Evolutionary conservation across 1,140 invertebrate genomes (phyloP), one percentile per base, ranked within the genome.

Genomic region (Drosophila obscura): DNA sequence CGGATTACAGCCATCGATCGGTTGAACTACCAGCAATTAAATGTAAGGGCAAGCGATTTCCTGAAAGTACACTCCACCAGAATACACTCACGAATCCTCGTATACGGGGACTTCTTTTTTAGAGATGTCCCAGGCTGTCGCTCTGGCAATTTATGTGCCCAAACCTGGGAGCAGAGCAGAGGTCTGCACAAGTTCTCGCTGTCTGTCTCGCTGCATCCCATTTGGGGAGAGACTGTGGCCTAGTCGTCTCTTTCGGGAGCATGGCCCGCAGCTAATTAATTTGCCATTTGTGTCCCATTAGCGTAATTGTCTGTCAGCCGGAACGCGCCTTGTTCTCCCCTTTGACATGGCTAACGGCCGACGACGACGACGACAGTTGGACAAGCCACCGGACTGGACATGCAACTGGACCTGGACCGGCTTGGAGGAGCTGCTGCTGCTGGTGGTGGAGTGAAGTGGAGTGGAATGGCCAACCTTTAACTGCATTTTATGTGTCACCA

Each of bases 251-350:
- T 57, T 57, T 57, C 45, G 55, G 55, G 41, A 45, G 43, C 55
- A 58, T 57, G 53, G 80, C 72, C 80, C 56, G 67, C 8, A 75
- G 79, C 85, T 90, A 90, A 90, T 90, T 90, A 90, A 90, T 90
- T 90, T 90, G 85, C 85, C 85, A 90, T 84, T 79, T 88, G 85
- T 90, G 85, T 90, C 85, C 85, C 85, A 90, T 90, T 90, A 90
- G 78, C 57, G 85, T 90, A 90, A 90, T 90, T 90, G 85, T 85
- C 78, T 90, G 85, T 90, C 79, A 82, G 77, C 79, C 76, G 79
- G 76, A 75, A 69, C 75, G 75, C 60, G 75, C 74, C 67, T 67
- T n/a, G 65, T 66, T 77, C 68, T 76, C 81, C 81, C 83, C 81
- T 85, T 85, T 85, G 81, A 87, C 81, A 82, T 82, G 60, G 66